These are phyloP conservation scores for Tapirus indicus DNA, from an alignment of 2,797 vertebrate species.

Conservation along the genomic window DNA sequence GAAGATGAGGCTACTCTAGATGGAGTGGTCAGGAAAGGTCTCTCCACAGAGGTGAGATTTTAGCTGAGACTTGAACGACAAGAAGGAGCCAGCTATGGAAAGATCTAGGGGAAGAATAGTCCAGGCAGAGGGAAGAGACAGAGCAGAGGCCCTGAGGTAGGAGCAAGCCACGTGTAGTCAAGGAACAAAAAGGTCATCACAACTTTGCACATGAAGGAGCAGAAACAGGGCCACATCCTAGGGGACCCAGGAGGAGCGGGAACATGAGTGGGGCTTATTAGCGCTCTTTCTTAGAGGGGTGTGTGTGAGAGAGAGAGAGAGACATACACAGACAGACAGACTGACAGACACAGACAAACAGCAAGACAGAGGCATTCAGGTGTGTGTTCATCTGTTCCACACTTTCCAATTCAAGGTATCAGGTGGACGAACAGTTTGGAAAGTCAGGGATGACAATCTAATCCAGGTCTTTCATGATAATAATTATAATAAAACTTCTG, in stretches of 20 bases:
- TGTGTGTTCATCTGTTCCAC: background rate
- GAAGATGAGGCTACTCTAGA: background rate
- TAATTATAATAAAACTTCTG: background rate
- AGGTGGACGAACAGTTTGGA: background rate
- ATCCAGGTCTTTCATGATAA: background rate
- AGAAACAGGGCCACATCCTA: background rate
- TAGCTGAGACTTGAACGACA: background rate
- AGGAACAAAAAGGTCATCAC: rapidly evolving
- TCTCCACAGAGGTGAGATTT: background rate
- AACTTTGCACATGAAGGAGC: rapidly evolving
- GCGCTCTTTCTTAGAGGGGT: background rate
- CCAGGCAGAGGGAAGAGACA: background rate
- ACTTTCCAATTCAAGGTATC: background rate
- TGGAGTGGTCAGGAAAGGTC: background rate
- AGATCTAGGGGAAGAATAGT: background rate
- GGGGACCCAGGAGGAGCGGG: background rate
- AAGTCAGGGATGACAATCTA: background rate
- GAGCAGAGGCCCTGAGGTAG: background rate
- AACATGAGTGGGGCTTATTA: background rate
- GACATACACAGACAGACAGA: too few relatives aligned
- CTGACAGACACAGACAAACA: background rate
- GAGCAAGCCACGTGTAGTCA: background rate
- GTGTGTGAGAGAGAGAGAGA: background rate
- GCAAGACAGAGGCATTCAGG: background rate
- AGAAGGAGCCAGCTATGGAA: background rate